Evolutionary conservation across 1,140 invertebrate genomes (phyloP).

Genomic region (Drosophila equinoxialis): DNA sequence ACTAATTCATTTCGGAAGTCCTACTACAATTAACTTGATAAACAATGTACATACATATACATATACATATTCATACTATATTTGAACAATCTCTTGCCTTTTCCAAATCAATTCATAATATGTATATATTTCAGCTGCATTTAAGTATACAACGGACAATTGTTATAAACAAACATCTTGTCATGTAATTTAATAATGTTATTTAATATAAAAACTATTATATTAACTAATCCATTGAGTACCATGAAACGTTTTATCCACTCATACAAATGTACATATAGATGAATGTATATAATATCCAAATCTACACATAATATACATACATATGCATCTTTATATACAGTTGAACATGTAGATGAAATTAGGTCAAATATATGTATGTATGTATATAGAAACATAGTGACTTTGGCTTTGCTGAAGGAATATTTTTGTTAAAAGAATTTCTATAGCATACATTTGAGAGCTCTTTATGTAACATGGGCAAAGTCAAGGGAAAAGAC

Average conservation of each 20-base stretch:
- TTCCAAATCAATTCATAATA: no score
- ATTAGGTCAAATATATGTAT: constrained; percentile 58
- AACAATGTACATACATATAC: background rate
- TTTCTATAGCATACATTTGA: constrained; percentile 67
- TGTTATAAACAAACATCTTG: no score
- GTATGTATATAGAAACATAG: background rate
- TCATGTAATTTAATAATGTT: no score
- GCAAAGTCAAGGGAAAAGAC: constrained; percentile 8
- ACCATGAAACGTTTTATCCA: no score
- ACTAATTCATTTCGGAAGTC: constrained; percentile 28
- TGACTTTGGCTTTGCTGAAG: background rate
- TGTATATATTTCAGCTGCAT: no score
- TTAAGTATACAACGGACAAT: no score
- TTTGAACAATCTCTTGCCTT: no score
- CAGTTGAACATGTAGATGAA: constrained; percentile 13
- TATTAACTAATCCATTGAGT: no score
- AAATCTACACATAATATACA: background rate
- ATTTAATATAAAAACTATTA: no score
- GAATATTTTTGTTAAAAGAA: constrained; percentile 46
- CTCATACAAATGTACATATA: background rate
- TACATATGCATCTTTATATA: background rate
- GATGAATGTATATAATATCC: background rate
- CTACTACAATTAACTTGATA: constrained; percentile 5
- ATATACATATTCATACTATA: background rate
- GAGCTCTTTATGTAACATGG: constrained; percentile 55